Percentiles rank a stretch among this genome's conserved stretches.
Conservation (phyloP, 2,113 vertebrate genomes). For the Gracilinanus agilis region DNA sequence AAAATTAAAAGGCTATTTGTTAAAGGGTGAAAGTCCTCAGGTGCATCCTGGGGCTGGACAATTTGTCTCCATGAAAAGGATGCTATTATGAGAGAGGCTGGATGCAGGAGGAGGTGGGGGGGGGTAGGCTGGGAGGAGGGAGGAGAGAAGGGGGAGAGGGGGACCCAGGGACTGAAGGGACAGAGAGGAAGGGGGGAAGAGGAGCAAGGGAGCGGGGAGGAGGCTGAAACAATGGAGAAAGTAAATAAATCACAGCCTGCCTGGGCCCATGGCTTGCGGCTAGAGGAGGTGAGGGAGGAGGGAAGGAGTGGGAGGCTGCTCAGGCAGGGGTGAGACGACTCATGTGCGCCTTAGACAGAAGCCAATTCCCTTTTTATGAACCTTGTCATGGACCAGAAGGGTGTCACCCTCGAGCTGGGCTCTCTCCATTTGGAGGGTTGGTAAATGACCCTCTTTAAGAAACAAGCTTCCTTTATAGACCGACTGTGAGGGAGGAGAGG, state of each 20-base stretch:
- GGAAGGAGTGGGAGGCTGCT: slow-evolving; percentile 56
- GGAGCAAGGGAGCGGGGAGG: not conserved
- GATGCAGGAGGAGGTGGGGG: slow-evolving; percentile 85
- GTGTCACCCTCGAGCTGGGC: slow-evolving; percentile 69
- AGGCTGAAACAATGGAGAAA: slow-evolving; percentile 7
- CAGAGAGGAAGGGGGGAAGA: slow-evolving; percentile 22
- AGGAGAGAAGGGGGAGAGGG: slow-evolving; percentile 68
- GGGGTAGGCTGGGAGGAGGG: slow-evolving; percentile 70
- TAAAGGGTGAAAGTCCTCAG: slow-evolving; percentile 91
- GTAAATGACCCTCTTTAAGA: slow-evolving; percentile 60
- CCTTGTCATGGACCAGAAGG: slow-evolving; percentile 74
- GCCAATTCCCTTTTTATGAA: slow-evolving; percentile 79
- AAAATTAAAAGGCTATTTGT: slow-evolving; percentile 94
- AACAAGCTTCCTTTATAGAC: slow-evolving; percentile 66
- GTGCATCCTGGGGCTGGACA: slow-evolving; percentile 90
- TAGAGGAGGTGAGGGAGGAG: slow-evolving; percentile 50
- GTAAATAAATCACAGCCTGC: slow-evolving; percentile 64
- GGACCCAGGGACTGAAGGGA: slow-evolving; percentile 74
- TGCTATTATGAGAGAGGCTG: slow-evolving; percentile 88
- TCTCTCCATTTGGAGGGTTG: slow-evolving; percentile 62
- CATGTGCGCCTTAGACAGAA: slow-evolving; percentile 76
- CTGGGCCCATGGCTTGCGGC: slow-evolving; percentile 52
- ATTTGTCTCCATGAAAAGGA: slow-evolving; percentile 92
- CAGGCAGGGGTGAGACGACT: slow-evolving; percentile 33
- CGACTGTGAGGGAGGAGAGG: not conserved